These are phyloP conservation scores for Procambarus virginalis DNA, from an alignment of 1,140 invertebrate species.

Conservation along the genomic window DNA sequence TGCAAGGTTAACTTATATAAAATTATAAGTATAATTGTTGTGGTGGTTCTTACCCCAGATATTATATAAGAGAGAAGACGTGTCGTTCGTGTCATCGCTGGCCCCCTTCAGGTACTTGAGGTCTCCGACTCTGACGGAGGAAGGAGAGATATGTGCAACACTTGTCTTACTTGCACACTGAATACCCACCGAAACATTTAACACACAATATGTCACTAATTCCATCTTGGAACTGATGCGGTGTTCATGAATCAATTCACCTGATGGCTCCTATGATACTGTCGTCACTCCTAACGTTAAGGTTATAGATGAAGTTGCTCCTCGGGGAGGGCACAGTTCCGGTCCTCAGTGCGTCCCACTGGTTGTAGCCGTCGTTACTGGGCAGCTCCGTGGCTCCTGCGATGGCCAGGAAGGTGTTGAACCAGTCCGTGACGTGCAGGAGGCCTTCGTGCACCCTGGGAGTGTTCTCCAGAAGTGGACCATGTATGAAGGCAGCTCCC, in stretches of 20 bases:
- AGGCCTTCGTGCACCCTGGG: constrained; percentile 60
- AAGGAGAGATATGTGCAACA: no score
- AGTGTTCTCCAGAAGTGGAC: constrained; percentile 70
- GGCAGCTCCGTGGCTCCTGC: constrained; percentile 16
- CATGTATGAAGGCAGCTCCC: constrained; percentile 73
- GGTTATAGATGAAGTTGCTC: constrained; percentile 46
- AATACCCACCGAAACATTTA: no score
- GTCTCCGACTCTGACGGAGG: no score
- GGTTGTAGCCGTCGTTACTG: constrained; percentile 43
- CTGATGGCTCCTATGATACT: constrained; percentile 8
- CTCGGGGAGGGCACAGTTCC: not conserved
- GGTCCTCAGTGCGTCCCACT: constrained; percentile 45
- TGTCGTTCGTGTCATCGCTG: no score
- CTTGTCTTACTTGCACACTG: no score
- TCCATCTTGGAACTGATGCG: no score
- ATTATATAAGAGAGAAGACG: no score
- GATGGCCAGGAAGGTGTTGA: constrained; percentile 38
- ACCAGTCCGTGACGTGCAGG: constrained; percentile 62
- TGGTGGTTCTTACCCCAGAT: no score
- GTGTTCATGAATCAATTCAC: not conserved
- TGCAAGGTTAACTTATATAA: no score
- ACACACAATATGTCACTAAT: no score
- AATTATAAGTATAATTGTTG: no score
- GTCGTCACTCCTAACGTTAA: not conserved
- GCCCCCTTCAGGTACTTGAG: no score